phyloP scores from a whole-genome alignment of 2,113 vertebrate species.

The Lichenostomus cassidix region DNA sequence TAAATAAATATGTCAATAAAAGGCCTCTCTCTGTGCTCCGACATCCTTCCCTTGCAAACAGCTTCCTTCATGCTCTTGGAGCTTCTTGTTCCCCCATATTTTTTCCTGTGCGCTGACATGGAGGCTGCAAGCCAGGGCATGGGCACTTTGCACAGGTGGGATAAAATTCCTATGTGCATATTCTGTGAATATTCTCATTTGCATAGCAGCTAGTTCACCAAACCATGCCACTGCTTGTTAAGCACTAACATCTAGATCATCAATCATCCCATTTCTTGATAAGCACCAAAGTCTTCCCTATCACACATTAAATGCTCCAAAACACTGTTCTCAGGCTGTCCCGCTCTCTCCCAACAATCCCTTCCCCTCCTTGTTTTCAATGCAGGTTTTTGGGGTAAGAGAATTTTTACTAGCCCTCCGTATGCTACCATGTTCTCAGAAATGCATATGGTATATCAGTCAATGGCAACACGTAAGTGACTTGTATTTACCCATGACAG shows the following conservation, averaged over 20 bases:
- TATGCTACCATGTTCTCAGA: not conserved
- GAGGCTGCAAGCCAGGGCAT: not conserved
- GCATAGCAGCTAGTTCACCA: not conserved
- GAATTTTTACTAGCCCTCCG: not conserved
- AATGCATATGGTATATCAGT: not conserved
- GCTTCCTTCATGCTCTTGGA: not conserved
- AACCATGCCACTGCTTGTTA: not conserved
- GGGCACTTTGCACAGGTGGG: not conserved
- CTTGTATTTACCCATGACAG: not conserved
- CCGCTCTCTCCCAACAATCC: not conserved
- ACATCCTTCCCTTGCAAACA: not conserved
- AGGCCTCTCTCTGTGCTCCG: not conserved
- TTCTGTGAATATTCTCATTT: not conserved
- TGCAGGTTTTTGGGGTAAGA: not conserved
- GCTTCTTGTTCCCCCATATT: rapidly evolving
- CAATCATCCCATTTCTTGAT: not conserved
- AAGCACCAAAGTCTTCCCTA: not conserved
- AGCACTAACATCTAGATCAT: not conserved
- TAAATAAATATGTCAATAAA: not conserved
- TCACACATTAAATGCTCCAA: not conserved
- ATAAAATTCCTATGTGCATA: not conserved
- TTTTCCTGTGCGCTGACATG: rapidly evolving
- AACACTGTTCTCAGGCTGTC: not conserved
- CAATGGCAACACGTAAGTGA: not conserved
- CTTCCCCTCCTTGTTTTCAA: not conserved